Evolutionary conservation across 2,113 vertebrate species (phyloP).

Genomic region (Urocynchramus pylzowi): DNA sequence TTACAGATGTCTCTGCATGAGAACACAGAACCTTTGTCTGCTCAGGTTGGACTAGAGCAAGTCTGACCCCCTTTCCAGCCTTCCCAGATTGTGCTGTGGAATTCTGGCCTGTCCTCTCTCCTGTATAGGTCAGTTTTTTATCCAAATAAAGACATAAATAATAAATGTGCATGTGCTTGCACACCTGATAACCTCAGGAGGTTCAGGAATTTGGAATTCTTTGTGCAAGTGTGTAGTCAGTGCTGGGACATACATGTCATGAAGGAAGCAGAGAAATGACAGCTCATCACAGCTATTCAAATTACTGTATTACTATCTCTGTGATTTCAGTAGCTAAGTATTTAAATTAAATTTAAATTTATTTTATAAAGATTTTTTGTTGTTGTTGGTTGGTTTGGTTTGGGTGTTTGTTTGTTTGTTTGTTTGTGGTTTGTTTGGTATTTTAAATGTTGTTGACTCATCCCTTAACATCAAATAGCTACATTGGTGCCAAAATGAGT

Average conservation of each 20-base stretch:
- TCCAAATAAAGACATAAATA: neutral
- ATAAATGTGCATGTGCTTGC: neutral
- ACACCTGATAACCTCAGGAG: neutral
- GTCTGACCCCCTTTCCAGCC: neutral
- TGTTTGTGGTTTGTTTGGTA: neutral
- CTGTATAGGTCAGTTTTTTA: neutral
- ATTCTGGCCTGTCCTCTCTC: neutral
- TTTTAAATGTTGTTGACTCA: neutral
- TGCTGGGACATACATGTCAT: neutral
- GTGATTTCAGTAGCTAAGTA: neutral
- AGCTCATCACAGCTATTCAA: neutral
- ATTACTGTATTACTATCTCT: neutral
- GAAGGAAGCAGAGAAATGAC: neutral
- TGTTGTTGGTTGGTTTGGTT: neutral
- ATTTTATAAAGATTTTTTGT: neutral
- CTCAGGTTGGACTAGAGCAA: neutral
- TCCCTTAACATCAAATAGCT: neutral
- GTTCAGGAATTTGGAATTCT: neutral
- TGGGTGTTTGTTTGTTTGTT: neutral
- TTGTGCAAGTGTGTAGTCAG: neutral
- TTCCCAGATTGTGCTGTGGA: neutral
- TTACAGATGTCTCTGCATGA: neutral
- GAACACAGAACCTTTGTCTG: neutral
- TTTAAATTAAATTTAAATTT: neutral
- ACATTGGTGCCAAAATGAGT: neutral